A percentile compares a stretch with the other conserved stretches of the same genome.
Evolutionary conservation across 2,888 invertebrate genomes (phyloP).

Genomic region (Fragum sueziense): DNA sequence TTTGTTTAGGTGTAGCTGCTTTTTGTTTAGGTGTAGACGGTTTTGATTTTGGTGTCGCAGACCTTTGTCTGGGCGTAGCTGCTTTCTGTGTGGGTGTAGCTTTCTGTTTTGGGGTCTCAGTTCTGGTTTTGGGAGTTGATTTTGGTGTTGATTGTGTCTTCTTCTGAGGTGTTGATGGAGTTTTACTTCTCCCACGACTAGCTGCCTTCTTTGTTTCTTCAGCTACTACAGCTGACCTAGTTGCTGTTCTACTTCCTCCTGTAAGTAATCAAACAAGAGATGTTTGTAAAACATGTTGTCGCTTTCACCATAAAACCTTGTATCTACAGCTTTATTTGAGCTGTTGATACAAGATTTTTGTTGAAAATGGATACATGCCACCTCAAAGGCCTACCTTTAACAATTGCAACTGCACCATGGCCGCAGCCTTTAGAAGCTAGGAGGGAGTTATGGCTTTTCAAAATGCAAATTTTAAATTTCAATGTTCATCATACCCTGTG

Average conservation of each 20-base stretch:
- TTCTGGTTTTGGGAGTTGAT: constrained; percentile 25
- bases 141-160: constrained; percentile 35
- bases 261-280: too few species aligned
- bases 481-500: too few species aligned
- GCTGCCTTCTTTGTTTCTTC: constrained; percentile 53
- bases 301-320: too few species aligned
- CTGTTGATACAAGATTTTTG: not conserved
- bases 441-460: too few species aligned
- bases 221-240: constrained; percentile 63
- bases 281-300: too few species aligned
- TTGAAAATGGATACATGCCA: too few species aligned
- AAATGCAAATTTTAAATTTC: too few species aligned
- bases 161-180: constrained; percentile 30
- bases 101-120: constrained; percentile 33
- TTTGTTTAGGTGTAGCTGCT: constrained; percentile 42
- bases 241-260: constrained; percentile 43
- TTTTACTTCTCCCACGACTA: constrained; percentile 21
- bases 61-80: constrained; percentile 46
- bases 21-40: constrained; percentile 49
- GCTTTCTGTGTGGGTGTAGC: constrained; percentile 47
- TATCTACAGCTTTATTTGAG: too few species aligned
- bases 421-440: too few species aligned
- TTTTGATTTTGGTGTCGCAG: constrained; percentile 27
- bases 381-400: too few species aligned
- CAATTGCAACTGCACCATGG: too few species aligned